A percentile compares a stretch with the other conserved stretches of the same genome.
Conservation (phyloP, 2,888 invertebrate genomes). For the Microctonus aethiopoides region DNA sequence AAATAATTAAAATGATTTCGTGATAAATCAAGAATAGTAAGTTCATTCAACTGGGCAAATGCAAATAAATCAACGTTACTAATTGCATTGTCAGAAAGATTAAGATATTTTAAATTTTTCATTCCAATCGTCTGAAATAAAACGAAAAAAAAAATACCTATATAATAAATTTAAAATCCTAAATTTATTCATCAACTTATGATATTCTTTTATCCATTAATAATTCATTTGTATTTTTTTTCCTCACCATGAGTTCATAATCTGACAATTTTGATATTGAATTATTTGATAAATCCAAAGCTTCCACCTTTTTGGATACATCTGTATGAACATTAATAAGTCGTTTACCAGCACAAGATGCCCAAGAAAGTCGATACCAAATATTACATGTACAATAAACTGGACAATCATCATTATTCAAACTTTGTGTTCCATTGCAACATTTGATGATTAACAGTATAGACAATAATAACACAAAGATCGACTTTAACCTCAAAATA, state of each 20-base stretch:
- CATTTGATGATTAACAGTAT: neutral
- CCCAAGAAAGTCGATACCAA: conserved; percentile 54
- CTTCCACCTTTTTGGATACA: conserved; percentile 52
- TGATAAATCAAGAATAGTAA: conserved; percentile 68
- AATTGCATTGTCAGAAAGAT: conserved; percentile 67
- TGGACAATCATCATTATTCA: conserved; percentile 46
- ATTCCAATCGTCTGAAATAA: conserved; percentile 55
- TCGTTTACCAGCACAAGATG: conserved; percentile 54
- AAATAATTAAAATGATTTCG: conserved; percentile 66
- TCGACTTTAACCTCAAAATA: neutral
- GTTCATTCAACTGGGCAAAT: conserved; percentile 66
- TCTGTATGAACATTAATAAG: conserved; percentile 58
- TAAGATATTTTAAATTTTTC: conserved; percentile 61
- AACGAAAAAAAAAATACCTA: neutral
- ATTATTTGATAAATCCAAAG: conserved; percentile 62
- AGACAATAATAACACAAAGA: neutral
- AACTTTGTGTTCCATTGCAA: neutral
- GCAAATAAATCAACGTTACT: conserved; percentile 65
- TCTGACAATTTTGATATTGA: conserved; percentile 54
- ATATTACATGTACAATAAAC: conserved; percentile 54
- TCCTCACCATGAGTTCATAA: conserved; percentile 55
- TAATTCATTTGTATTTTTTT: neutral
- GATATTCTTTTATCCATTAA: neutral
- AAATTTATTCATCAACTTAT: neutral
- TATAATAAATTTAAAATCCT: no score